Percentiles rank a stretch among this genome's conserved stretches.
phyloP scores from a whole-genome alignment of 2,888 invertebrate species.

The Perithous albicinctus region DNA sequence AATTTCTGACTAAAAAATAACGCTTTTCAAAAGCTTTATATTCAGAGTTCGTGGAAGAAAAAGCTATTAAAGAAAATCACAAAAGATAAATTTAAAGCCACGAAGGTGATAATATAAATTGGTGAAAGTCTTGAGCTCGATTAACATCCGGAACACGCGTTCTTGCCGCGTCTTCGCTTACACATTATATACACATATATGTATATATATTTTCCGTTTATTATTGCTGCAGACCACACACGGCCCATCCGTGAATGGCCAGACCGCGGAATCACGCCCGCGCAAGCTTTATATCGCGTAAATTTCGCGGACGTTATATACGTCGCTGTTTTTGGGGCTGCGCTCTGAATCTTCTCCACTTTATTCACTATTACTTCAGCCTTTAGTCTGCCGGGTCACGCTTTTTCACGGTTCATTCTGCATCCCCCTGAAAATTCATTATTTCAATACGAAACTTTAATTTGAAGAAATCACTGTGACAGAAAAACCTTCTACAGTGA shows the following conservation, averaged over 20 bases:
- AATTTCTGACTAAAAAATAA: not conserved
- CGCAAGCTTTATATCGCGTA: conserved; percentile 60
- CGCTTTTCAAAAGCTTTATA: not conserved
- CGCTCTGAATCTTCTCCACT: conserved; percentile 34
- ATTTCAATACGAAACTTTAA: not conserved
- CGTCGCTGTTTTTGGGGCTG: conserved; percentile 32
- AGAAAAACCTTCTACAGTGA: too few species aligned
- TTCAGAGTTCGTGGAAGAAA: not conserved
- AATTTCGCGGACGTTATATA: conserved; percentile 54
- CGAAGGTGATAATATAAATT: conserved; percentile 6
- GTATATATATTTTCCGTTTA: conserved; percentile 65
- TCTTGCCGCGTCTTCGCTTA: not conserved
- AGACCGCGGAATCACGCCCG: conserved; percentile 33
- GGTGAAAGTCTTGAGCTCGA: conserved; percentile 3
- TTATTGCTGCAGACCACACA: conserved; percentile 67
- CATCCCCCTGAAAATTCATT: not conserved
- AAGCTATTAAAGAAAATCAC: not conserved
- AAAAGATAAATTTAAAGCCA: not conserved
- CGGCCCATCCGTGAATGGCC: conserved; percentile 42
- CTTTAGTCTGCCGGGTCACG: conserved; percentile 40
- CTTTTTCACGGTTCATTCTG: conserved; percentile 36
- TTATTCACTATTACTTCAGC: conserved; percentile 20
- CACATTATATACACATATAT: conserved; percentile 4
- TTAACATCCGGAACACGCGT: conserved; percentile 10
- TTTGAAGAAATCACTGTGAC: too few species aligned